A percentile compares a stretch with the other conserved stretches of the same genome.
Evolutionary conservation across 2,888 invertebrate genomes (phyloP).

Genomic region (Lagria hirta): DNA sequence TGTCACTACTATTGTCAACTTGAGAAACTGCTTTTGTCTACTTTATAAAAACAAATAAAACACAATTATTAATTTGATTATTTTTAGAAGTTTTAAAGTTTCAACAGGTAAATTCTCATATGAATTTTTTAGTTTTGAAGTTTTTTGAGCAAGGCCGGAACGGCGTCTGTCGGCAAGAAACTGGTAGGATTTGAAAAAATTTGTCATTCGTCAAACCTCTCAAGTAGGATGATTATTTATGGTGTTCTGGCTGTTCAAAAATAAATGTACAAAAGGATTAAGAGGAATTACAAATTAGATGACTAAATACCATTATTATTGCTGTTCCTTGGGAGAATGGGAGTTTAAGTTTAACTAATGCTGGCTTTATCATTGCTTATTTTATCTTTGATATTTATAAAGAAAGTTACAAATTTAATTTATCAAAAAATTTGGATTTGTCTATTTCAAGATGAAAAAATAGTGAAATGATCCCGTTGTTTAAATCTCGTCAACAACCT

Average conservation of each 20-base stretch:
- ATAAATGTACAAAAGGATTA: conserved; percentile 20
- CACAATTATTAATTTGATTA: background rate
- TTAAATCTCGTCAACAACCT: conserved; percentile 15
- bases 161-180: background rate
- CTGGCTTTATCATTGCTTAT: too few species aligned
- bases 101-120: too few species aligned
- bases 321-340: too few species aligned
- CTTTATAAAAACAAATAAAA: too few species aligned
- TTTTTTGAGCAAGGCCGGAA: conserved; percentile 6
- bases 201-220: conserved; percentile 22
- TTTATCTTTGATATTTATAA: too few species aligned
- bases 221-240: conserved; percentile 12
- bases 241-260: conserved; percentile 4
- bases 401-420: background rate
- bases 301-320: conserved; percentile 6
- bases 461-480: conserved; percentile 13
- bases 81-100: background rate
- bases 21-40: too few species aligned
- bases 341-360: too few species aligned
- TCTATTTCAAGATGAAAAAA: background rate
- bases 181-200: conserved; percentile 9
- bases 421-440: background rate
- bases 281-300: conserved; percentile 16
- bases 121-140: too few species aligned
- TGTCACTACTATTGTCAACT: too few species aligned